Base-by-base conservation (phyloP, 2,113 vertebrate genomes). In the Phrynosoma blainvillii region DNA sequence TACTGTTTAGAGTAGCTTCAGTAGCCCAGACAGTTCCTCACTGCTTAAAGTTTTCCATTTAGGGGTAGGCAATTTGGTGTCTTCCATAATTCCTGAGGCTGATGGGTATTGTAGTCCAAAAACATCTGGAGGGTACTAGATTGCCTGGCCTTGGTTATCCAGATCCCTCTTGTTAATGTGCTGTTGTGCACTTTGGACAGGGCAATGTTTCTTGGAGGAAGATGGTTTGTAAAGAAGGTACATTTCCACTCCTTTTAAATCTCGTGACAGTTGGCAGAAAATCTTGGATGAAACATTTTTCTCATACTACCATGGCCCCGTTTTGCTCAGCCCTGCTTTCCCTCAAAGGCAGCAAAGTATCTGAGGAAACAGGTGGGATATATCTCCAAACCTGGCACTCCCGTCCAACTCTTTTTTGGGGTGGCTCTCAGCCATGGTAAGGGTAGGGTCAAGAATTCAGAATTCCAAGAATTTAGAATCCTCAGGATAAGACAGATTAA, bases 401-500 rank as follows among this genome's bases (percentile, higher is more conserved):
- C 23, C 59, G 4, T 66, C 6, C 8, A 62, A n/a, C 13, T n/a
- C 68, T 86, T 78, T 30, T 86, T 68, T 12, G 36, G 36, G 36
- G 73, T 73, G 54, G 25, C 20, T 32, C 59, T 68, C 73, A 76
- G 4, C n/a, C 10, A 54, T 8, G 9, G 4, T 25, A 25, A 12
- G n/a, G 56, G 25, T 54, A 68, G 74, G n/a, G 75, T 78, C 36
- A 32, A 62, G 59, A 16, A 62, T 62, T 62, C 59, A 62, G 59
- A 9, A 66, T 76, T 66, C 32, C 42, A 54, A 68, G 73, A 62
- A 74, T 59, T 80, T 56, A 32, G 56, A 59, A 82, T 86, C 42
- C 47, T 78, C 27, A 16, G 47, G 77, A n/a, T 82, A 75, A 23
- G 18, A 12, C 27, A 86, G 73, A 86, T 76, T 20, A 89, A 86